phyloP scores from a whole-genome alignment of 2,797 vertebrate genomes.

The Synaphobranchus kaupii region DNA sequence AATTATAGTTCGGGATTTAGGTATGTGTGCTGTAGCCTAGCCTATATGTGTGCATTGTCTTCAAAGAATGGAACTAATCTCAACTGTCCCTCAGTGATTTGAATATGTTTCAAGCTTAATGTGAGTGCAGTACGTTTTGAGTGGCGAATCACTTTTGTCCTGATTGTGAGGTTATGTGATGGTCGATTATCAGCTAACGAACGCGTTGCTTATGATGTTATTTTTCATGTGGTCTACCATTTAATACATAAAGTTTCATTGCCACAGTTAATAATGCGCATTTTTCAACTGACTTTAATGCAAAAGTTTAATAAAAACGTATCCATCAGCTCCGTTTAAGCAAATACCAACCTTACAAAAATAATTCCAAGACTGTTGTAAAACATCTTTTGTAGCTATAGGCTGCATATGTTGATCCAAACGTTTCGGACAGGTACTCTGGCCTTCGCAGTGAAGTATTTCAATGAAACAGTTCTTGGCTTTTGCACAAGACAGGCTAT shows the following conservation, averaged over 20 bases:
- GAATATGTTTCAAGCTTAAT: background rate
- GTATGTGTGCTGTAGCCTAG: background rate
- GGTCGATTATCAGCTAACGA: background rate
- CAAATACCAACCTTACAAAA: background rate
- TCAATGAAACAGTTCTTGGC: background rate
- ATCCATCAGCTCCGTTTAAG: background rate
- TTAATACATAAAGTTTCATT: background rate
- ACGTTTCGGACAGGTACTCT: background rate
- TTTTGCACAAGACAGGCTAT: background rate
- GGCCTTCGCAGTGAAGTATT: background rate
- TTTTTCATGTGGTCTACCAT: background rate
- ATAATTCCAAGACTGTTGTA: background rate
- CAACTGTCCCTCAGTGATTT: background rate
- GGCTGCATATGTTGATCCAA: background rate
- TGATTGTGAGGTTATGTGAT: background rate
- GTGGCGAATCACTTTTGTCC: background rate
- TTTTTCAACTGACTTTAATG: background rate
- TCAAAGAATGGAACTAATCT: background rate
- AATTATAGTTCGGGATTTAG: background rate
- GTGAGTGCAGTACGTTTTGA: background rate
- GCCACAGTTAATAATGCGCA: background rate
- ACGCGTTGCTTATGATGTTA: background rate
- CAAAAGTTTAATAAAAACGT: background rate
- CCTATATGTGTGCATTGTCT: background rate
- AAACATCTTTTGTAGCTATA: background rate